Base-by-base conservation (phyloP, 1,140 invertebrate genomes). In the Drosophila pseudoananassae region DNA sequence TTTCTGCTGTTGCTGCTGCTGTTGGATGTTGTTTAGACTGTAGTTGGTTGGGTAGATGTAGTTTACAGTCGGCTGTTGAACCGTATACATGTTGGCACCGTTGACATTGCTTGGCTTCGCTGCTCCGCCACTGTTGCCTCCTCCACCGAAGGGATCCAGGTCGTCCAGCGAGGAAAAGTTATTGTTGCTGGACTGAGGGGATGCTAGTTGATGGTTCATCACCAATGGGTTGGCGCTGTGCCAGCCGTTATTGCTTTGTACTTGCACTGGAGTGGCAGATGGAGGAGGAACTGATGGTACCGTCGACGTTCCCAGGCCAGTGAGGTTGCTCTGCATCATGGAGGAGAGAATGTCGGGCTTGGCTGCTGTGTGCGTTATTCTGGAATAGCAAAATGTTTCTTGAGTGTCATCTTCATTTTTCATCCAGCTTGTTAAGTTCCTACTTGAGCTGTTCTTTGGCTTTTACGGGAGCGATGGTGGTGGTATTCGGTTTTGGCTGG, bases 181-280 rank as follows among this genome's bases (percentile, higher is more conserved):
- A 50, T 91, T 91, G 55, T 91, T 91, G 56, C 66, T 70, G 23
- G 73, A 40, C 51, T 81, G 76, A 4, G 90, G 90, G 0, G 85
- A 84, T 23, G 90, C 57, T 17, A 91, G 54, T 54, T 88, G 82
- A 72, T 91, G 79, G 70, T 91, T 91, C 85, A 91, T 81, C 10
- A 91, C 90, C 47, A 91, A 45, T 0, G 90, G 90, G 88, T 91
- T 91, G 5, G 85, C 64, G 56, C 90, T 90, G 27, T 91, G 90
- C 90, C 90, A 91, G 4, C 74, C 61, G 47, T 71, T 87, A 43
- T 57, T 76, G 10, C 50, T 20, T 23, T 23, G 72, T 47, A 64
- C n/a, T 3, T 12, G 1, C 55, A 72, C 56, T 4, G 81, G n/a
- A n/a, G 63, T 40, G 14, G 50, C 25, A 14, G 45, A 12, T 15